A percentile compares a stretch with the other conserved stretches of the same genome.
These are phyloP conservation scores for Sorex maritimensis DNA, from an alignment of 2,797 vertebrate genomes.

Conservation along the genomic window DNA sequence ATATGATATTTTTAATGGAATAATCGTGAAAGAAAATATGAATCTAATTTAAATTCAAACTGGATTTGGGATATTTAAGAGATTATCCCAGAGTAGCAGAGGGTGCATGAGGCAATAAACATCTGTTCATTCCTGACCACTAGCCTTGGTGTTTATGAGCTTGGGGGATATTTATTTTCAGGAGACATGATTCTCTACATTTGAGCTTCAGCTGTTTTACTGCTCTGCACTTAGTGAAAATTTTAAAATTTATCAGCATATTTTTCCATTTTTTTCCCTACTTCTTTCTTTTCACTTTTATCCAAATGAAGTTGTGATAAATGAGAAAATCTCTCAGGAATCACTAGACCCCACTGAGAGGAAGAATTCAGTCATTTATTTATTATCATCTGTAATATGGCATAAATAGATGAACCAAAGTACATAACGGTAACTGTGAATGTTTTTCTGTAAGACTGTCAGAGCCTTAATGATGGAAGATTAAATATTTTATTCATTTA, in stretches of 20 bases:
- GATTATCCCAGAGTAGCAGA: conserved; percentile 90
- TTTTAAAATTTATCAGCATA: conserved; percentile 82
- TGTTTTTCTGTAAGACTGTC: conserved; percentile 9
- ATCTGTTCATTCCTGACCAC: conserved; percentile 90
- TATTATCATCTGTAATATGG: conserved; percentile 34
- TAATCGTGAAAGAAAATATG: conserved; percentile 90
- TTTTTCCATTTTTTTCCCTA: conserved; percentile 42
- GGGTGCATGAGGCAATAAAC: conserved; percentile 89
- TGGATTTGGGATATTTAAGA: conserved; percentile 90
- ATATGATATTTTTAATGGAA: conserved; percentile 90
- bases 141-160: conserved; percentile 89
- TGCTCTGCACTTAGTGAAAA: conserved; percentile 80
- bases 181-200: conserved; percentile 86
- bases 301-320: conserved; percentile 74
- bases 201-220: conserved; percentile 80
- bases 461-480: conserved; percentile 36
- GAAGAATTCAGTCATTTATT: conserved; percentile 61
- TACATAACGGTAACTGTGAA: neutral
- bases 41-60: conserved; percentile 91
- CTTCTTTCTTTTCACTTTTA: conserved; percentile 25
- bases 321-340: conserved; percentile 75
- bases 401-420: conserved; percentile 63
- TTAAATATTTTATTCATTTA: conserved; percentile 60
- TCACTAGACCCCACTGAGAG: conserved; percentile 8
- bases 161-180: conserved; percentile 89